Evolutionary conservation across 2,113 vertebrate species (phyloP), one percentile per base, ranked within the genome.

Genomic region (Atlantisia rogersi): DNA sequence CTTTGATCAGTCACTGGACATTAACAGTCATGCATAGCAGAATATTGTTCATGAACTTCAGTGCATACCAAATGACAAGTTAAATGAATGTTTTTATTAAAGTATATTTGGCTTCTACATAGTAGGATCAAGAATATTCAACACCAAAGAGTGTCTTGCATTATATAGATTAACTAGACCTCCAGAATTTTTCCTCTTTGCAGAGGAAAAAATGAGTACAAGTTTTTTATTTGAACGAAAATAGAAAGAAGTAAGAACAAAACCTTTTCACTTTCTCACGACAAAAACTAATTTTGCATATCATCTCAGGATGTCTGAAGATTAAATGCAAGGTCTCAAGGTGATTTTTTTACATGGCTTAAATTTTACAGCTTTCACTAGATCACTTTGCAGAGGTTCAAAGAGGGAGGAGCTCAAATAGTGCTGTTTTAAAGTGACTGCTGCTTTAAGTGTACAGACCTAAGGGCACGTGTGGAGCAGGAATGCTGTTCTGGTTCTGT

Each of bases 401-500:
- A 48, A 82, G 42, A 44, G 11, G 6, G 7, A 87, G 20, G 6
- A 69, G 10, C 6, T 90, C 58, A n/a, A 68, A 15, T 2, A 55
- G 16, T 24, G 46, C 8, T 53, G 16, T 3, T 71, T 76, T 67
- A 42, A 86, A 65, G 37, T 28, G 15, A 28, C 19, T 58, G 4
- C 28, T 53, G 15, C 67, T 62, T 42, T 53, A 16, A 76, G 6
- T 20, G 11, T 25, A 15, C 25, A 80, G 31, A 52, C 1, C 4
- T 63, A 31, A 2, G 0, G 35, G 52, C 6, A 10, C 2, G 7
- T 3, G 5, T 31, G 19, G 31, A 81, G 12, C 1, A 24, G 14
- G 56, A 87, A 25, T 60, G 39, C 20, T 62, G 20, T 40, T 94
- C 78, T 79, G 26, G 31, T 70, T n/a, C 53, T 74, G 12, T 18